Evolutionary conservation across 2,113 vertebrate species (phyloP).

Genomic region (Neomonachus schauinslandi): DNA sequence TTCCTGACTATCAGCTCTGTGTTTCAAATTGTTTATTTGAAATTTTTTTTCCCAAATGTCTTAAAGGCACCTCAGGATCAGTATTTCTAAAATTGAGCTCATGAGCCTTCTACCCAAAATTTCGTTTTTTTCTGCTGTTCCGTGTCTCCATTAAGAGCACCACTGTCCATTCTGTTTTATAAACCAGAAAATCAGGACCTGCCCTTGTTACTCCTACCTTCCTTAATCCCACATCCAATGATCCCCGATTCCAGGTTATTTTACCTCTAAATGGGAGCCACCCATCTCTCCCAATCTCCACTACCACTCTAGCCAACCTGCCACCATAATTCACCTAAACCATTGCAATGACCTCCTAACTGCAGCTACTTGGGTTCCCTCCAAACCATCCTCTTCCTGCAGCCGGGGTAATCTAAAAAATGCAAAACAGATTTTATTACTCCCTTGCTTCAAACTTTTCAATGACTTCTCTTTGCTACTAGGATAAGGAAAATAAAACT

Average conservation of each 20-base stretch:
- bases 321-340: not conserved
- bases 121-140: not conserved
- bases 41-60: not conserved
- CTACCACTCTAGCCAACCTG: not conserved
- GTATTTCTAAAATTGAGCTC: not conserved
- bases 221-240: not conserved
- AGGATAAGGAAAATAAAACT: not conserved
- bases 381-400: not conserved
- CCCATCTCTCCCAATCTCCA: not conserved
- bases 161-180: not conserved
- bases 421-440: not conserved
- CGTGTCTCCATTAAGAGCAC: not conserved
- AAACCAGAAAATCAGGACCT: not conserved
- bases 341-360: not conserved
- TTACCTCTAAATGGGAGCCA: not conserved
- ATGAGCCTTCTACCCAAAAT: not conserved
- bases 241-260: not conserved
- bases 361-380: not conserved
- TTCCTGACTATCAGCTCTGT: not conserved
- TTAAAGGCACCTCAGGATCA: not conserved
- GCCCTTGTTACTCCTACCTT: not conserved
- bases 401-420: not conserved
- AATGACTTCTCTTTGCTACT: not conserved
- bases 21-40: not conserved
- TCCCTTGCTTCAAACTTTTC: not conserved